phyloP scores from a whole-genome alignment of 1,140 invertebrate species.

The Branchinecta lynchi region DNA sequence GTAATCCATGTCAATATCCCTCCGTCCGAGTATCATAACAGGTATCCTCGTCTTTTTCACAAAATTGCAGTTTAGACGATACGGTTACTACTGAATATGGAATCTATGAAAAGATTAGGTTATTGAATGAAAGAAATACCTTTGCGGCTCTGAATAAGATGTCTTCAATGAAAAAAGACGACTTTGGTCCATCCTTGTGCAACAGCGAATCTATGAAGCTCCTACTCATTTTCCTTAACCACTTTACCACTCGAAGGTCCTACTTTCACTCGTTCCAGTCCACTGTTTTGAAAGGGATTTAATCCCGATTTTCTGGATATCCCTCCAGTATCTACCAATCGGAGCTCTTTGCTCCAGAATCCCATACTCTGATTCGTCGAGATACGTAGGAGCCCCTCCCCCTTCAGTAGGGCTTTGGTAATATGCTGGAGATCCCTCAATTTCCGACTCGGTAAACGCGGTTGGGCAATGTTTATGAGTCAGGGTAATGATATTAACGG shows the following conservation, averaged over 20 bases:
- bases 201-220: neutral
- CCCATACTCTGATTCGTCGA: too few relatives aligned
- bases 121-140: slow-evolving; percentile 22
- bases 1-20: too few relatives aligned
- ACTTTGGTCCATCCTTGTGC: slow-evolving; percentile 12
- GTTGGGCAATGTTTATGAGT: slow-evolving; percentile 3
- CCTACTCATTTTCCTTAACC: neutral
- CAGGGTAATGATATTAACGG: slow-evolving; percentile 1
- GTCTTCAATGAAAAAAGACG: slow-evolving; percentile 63
- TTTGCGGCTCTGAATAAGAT: slow-evolving; percentile 47
- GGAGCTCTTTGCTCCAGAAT: too few relatives aligned
- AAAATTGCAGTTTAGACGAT: neutral
- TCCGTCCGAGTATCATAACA: too few relatives aligned
- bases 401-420: neutral
- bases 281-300: too few relatives aligned
- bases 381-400: neutral
- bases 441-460: slow-evolving; percentile 2
- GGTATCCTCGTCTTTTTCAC: neutral
- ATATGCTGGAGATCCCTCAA: slow-evolving; percentile 8
- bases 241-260: too few relatives aligned
- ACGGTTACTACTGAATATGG: neutral
- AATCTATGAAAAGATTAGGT: neutral
- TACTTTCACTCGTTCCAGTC: too few relatives aligned
- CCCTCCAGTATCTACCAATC: too few relatives aligned
- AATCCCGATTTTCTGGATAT: too few relatives aligned